Base-by-base conservation (phyloP, 2,888 invertebrate genomes). In the Nomada ferruginata region DNA sequence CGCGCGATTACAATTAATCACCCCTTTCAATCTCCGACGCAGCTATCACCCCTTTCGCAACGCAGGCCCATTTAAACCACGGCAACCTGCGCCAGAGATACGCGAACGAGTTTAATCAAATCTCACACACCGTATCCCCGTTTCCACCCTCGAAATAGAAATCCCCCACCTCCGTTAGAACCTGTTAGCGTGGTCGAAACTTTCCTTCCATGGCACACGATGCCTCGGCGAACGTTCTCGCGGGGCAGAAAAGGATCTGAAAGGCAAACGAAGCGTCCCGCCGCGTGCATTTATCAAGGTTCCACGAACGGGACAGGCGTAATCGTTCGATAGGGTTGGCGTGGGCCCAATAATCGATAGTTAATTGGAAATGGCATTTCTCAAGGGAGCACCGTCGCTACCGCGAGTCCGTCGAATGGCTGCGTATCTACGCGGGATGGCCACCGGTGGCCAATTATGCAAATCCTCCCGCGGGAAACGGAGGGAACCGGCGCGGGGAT, bases 361-460 rank as follows among this genome's bases (percentile, higher is more conserved):
- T 90, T 89, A 89, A 89, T 89, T 90, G 86, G 86, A 86, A 82
- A 83, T 82, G 71, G 79, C 83, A 84, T 89, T 88, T 85, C 83
- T 84, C 81, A 79, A 44, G 82, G 79, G 75, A 80, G 80, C 50
- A 29, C 50, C 36, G 29, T 29, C 70, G 74, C 59, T 64, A 74
- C 65, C 59, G 65, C 26, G 18, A 7, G 42, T 20, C 13, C 44
- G 53, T 42, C 65, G 65, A 50, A 44, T 23, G 29, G 75, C 29
- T 20, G 61, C 71, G 79, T 44, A 65, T 65, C 59, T 57, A 29
- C 29, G 78, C 83, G 78, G 61, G 82, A 83, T 68, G 78, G 83
- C 71, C 82, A 82, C 70, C 83, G 74, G 70, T 78, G 83, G 78
- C 82, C 83, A 83, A 83, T 83, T 83, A 83, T 83, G 83, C 82